Conservation (phyloP, 2,888 invertebrate species). For the Pristionchus arcanus region DNA sequence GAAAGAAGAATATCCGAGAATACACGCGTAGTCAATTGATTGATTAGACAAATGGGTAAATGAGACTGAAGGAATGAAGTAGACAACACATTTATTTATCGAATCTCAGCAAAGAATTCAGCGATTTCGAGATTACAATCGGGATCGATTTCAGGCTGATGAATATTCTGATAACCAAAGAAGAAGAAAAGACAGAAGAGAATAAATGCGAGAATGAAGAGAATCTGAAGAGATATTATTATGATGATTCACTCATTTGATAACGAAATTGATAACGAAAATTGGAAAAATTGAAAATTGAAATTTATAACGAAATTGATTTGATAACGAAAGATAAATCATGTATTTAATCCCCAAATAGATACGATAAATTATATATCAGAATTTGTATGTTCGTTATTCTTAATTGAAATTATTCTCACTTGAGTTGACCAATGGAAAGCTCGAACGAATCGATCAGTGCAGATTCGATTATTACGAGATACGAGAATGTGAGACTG, state of each 20-base stretch:
- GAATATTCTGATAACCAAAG: slow-evolving; percentile 54
- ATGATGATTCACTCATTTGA: no score
- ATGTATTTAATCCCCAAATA: no score
- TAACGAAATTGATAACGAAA: no score
- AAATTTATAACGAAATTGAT: no score
- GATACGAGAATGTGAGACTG: slow-evolving; percentile 37
- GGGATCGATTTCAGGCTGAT: slow-evolving; percentile 22
- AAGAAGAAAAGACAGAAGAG: slow-evolving; percentile 55
- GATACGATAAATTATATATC: no score
- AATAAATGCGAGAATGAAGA: slow-evolving; percentile 46
- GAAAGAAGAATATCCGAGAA: neutral
- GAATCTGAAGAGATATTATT: neutral
- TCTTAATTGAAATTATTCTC: neutral
- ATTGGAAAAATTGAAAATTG: no score
- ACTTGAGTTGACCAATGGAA: slow-evolving; percentile 54
- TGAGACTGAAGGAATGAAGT: neutral
- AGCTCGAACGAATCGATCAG: slow-evolving; percentile 32
- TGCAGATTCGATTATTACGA: slow-evolving; percentile 42
- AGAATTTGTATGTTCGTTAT: no score
- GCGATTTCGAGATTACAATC: slow-evolving; percentile 48
- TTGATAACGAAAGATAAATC: no score
- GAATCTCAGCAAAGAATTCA: slow-evolving; percentile 52
- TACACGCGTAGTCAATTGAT: neutral
- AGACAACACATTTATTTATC: neutral
- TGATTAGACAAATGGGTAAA: neutral